Evolutionary conservation across 2,113 vertebrate genomes (phyloP), one percentile per base, ranked within the genome.

Genomic region (Mobula hypostoma): DNA sequence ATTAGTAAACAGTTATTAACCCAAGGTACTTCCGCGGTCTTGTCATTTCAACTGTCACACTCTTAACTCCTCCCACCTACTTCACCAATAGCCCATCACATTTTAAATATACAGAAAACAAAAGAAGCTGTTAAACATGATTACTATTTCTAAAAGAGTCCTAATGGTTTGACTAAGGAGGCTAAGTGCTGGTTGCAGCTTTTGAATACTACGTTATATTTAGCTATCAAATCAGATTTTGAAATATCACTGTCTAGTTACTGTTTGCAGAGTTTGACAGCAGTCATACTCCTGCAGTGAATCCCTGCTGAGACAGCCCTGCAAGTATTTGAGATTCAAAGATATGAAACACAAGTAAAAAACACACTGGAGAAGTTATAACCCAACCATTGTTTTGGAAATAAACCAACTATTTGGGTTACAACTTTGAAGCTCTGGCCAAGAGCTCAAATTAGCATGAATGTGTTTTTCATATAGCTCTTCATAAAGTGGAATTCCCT

Each of bases 1-100:
- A 91, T 36, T 21, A 93, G 91, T 74, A 93, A 93, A 93, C 91
- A 72, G 70, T 74, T n/a, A 90, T 93, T 93, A 93, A 93, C 68
- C 36, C 91, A 72, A n/a, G 21, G 36, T 90, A 63, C 85, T 90
- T 90, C 85, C 61, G n/a, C 36, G 85, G 29, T 32, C 85, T 88
- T 88, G 66, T 93, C 91, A 93, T 56, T 93, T 93, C 68, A 93
- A 70, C 90, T 74, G 66, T 93, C 70, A 48, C 32, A 29, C 9
- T 70, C 88, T 90, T 90, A 66, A 76, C 21, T 24, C 32, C 40
- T 56, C 68, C 91, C 91, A 74, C 36, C 91, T 56, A 93, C 72
- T 93, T 74, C 24, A 4, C 36, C 21, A 72, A 93, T 74, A 74
- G 21, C 70, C 21, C 40, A 74, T 40, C 24, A 48, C 70, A 74